Conservation (phyloP, 2,888 invertebrate genomes). For the Oxytorus armatus region DNA sequence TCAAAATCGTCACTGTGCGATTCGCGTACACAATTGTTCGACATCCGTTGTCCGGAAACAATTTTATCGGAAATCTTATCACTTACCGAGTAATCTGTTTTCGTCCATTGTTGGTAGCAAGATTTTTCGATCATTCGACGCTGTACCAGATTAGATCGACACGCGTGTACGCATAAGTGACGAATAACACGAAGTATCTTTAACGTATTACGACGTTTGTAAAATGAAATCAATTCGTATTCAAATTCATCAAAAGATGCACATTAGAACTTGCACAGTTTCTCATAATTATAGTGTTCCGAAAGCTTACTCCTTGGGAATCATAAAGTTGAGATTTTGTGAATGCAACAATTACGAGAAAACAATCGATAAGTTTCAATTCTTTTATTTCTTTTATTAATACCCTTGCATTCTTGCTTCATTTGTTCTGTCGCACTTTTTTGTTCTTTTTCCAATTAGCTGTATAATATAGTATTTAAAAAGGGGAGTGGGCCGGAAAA, state of each 20-base stretch:
- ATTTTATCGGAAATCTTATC: conserved; percentile 16
- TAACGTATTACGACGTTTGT: too few relatives aligned
- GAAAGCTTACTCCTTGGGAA: too few relatives aligned
- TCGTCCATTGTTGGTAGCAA: neutral
- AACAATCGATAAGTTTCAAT: too few relatives aligned
- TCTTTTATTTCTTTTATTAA: too few relatives aligned
- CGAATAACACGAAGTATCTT: neutral
- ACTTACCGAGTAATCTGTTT: conserved; percentile 23
- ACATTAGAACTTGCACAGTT: too few relatives aligned
- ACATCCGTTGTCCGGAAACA: conserved; percentile 25
- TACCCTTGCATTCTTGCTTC: too few relatives aligned
- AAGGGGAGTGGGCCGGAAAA: neutral
- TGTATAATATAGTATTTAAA: neutral
- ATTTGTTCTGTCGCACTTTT: too few relatives aligned
- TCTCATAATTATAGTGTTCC: too few relatives aligned
- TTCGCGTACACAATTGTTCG: conserved; percentile 23
- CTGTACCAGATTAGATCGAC: neutral
- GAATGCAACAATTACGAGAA: too few relatives aligned
- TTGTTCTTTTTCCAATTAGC: neutral
- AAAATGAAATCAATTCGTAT: too few relatives aligned
- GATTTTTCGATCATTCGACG: conserved; percentile 11
- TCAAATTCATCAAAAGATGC: too few relatives aligned
- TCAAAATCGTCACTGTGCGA: neutral
- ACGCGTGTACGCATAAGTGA: neutral
- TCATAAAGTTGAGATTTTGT: too few relatives aligned